phyloP scores from a whole-genome alignment of 92 coral and sea anemone species.

The Actinernus sp. region DNA sequence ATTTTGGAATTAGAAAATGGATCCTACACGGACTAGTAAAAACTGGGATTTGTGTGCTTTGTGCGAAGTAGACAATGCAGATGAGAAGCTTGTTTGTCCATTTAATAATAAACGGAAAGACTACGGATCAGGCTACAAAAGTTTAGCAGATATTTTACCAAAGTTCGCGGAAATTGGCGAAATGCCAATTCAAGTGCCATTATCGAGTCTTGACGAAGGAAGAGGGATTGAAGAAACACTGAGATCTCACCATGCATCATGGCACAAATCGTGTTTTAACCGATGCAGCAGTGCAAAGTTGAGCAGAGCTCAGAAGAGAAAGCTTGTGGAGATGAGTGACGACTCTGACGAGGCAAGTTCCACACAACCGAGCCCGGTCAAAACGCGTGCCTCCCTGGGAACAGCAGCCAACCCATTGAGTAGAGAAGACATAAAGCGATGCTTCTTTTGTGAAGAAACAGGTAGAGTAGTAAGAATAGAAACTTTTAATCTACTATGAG shows the following conservation, averaged over 20 bases:
- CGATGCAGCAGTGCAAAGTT: too few relatives aligned
- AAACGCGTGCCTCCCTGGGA: too few relatives aligned
- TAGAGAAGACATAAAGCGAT: too few relatives aligned
- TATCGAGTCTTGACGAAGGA: slow-evolving; percentile 14
- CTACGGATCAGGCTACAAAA: not conserved
- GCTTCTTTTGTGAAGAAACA: too few relatives aligned
- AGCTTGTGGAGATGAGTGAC: not conserved
- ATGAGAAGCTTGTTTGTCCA: slow-evolving; percentile 20
- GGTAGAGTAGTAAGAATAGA: too few relatives aligned
- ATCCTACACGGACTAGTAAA: too few relatives aligned
- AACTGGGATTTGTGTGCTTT: too few relatives aligned
- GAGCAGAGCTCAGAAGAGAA: too few relatives aligned
- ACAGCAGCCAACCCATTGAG: too few relatives aligned
- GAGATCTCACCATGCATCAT: not conserved
- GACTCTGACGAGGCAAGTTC: not conserved
- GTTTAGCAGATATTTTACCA: not conserved
- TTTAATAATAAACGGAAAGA: slow-evolving; percentile 5
- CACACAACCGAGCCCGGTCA: not conserved
- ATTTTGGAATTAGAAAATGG: too few relatives aligned
- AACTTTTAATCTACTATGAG: too few relatives aligned
- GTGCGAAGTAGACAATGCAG: slow-evolving; percentile 27
- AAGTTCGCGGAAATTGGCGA: slow-evolving; percentile 7
- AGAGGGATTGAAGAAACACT: slow-evolving; percentile 6
- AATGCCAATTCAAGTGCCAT: slow-evolving; percentile 5
- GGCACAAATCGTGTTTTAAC: not conserved